Evolutionary conservation across 2,113 vertebrate species (phyloP), one percentile per base, ranked within the genome.

Genomic region (Chrysochloris asiatica): DNA sequence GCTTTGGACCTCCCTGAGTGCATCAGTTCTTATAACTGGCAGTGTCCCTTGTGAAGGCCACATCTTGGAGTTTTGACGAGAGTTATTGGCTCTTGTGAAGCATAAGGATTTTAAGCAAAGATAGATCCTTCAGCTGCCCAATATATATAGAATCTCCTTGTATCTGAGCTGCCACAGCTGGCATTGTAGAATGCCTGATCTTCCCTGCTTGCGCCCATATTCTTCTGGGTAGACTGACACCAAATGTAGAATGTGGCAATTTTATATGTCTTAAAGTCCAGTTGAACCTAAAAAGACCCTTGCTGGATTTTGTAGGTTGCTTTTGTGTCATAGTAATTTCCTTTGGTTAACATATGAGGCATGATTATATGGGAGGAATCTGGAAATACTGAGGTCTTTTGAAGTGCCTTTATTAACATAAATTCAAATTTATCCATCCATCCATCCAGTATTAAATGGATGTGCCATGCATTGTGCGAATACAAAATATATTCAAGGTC

Each of bases 351-450:
- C 30, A 73, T 26, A 47, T 38, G 69, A 87, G 16, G 28, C 6
- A 14, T 88, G 73, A 65, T 30, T 77, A 72, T 75, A 71, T 91
- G 63, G 84, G n/a, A 72, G 38, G 26, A 24, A 78, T 61, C 48
- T 88, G 71, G 56, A 85, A 87, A 73, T 45, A 89, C 36, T 54
- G 76, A 91, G 26, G 11, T 82, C 56, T 93, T 93, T 4, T 63
- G 21, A 33, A 36, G 22, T 50, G 41, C 19, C 59, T 83, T 90
- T 61, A 45, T 89, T 24, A 17, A 54, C 30, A 48, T 61, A 92
- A 61, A 75, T 5, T 90, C 36, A 86, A 84, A 61, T 54, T 75
- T 38, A 82, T 14, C 17, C 30, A 71, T 48, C 50, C 28, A 83
- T 5, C 41, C 61, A n/a, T 1, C 41, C 14, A 89, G 73, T 87